Conservation (phyloP, 2,797 vertebrate species). For the Odontamblyopus rebecca region DNA sequence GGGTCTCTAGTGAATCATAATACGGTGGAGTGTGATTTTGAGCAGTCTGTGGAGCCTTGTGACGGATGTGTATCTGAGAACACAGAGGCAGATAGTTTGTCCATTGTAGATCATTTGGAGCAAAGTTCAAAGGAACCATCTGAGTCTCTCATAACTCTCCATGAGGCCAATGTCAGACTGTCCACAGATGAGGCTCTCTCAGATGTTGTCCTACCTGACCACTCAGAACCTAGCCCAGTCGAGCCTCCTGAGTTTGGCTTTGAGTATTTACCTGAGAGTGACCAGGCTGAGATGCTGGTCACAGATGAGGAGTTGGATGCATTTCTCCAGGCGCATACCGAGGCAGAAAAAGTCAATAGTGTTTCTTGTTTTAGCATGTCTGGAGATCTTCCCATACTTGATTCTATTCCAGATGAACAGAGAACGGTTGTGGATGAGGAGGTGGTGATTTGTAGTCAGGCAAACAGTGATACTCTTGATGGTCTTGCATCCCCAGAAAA, state of each 20-base stretch:
- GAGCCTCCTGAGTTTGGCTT: conserved; percentile 64
- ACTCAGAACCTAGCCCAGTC: conserved; percentile 35
- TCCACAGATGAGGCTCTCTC: conserved; percentile 19
- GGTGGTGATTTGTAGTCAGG: conserved; percentile 40
- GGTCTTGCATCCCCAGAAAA: conserved; percentile 64
- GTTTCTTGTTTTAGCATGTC: conserved; percentile 37
- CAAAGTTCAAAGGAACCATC: conserved; percentile 17
- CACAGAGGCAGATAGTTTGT: conserved; percentile 40
- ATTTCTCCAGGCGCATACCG: conserved; percentile 83
- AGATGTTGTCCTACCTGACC: conserved; percentile 6
- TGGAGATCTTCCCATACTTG: conserved; percentile 46
- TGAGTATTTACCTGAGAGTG: conserved; percentile 79
- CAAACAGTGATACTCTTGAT: conserved; percentile 30
- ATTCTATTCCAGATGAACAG: conserved; percentile 54
- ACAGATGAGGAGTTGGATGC: conserved; percentile 93
- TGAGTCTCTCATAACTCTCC: background rate
- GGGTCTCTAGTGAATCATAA: conserved; percentile 68
- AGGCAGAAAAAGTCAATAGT: conserved; percentile 39
- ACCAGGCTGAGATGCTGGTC: conserved; percentile 79
- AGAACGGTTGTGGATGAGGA: conserved; percentile 46
- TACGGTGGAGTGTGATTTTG: conserved; percentile 40
- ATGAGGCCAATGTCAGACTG: conserved; percentile 25
- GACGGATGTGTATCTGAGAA: conserved; percentile 41
- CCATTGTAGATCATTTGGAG: conserved; percentile 22
- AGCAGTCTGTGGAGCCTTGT: conserved; percentile 36